phyloP scores from a whole-genome alignment of 2,113 vertebrate genomes.

The Dipodomys ordii region DNA sequence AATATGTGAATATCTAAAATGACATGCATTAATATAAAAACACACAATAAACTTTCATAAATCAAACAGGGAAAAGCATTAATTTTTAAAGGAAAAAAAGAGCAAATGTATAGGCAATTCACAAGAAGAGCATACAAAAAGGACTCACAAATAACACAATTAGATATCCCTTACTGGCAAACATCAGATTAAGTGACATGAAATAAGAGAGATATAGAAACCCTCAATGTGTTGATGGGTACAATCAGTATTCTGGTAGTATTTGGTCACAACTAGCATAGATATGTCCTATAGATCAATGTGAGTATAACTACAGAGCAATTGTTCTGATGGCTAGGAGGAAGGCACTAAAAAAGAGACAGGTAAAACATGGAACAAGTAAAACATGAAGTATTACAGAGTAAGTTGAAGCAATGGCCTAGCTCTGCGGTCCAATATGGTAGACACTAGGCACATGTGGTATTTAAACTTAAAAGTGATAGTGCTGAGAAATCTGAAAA shows the following conservation, averaged over 20 bases:
- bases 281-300: background rate
- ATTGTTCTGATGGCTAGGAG: background rate
- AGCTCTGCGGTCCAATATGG: background rate
- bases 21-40: background rate
- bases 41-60: background rate
- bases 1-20: conserved; percentile 6
- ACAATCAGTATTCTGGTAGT: background rate
- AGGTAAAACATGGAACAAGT: background rate
- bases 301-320: background rate
- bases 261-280: conserved; percentile 50
- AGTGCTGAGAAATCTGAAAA: conserved; percentile 18
- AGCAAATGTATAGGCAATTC: background rate
- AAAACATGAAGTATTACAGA: background rate
- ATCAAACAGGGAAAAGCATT: background rate
- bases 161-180: background rate
- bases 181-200: background rate
- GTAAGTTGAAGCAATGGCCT: background rate
- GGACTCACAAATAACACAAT: background rate
- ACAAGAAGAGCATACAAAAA: conserved; percentile 36
- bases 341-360: background rate
- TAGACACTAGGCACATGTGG: background rate
- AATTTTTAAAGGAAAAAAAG: background rate
- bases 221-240: background rate
- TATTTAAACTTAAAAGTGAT: conserved; percentile 26
- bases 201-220: conserved; percentile 28